Percentiles rank a stretch among this genome's conserved stretches.
Evolutionary conservation across 2,888 invertebrate genomes (phyloP).

Genomic region (Spisula solida): DNA sequence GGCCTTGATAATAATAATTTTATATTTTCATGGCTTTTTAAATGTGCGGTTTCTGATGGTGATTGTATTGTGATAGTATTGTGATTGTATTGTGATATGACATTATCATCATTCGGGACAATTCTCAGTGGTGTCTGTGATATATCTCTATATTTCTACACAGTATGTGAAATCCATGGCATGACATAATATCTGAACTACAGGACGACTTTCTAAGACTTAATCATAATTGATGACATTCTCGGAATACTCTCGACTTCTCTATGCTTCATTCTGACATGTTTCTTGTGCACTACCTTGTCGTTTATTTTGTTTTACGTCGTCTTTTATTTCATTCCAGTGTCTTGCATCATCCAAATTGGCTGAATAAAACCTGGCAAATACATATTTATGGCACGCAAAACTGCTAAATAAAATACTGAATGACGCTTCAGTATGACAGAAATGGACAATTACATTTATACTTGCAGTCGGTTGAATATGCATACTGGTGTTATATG

Average conservation of each 20-base stretch:
- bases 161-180: neutral
- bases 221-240: slow-evolving; percentile 22
- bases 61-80: neutral
- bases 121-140: neutral
- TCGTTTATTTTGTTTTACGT: slow-evolving; percentile 10
- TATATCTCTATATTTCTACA: neutral
- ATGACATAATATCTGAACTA: slow-evolving; percentile 17
- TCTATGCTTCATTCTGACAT: neutral
- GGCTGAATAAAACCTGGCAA: slow-evolving; percentile 12
- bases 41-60: neutral
- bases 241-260: neutral
- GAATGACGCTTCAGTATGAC: neutral
- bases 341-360: slow-evolving; percentile 16
- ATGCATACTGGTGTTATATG: slow-evolving; percentile 8
- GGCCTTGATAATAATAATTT: too few relatives aligned
- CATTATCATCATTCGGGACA: neutral
- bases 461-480: slow-evolving; percentile 4
- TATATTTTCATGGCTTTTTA: too few relatives aligned
- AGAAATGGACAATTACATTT: slow-evolving; percentile 17
- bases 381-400: slow-evolving; percentile 14
- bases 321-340: slow-evolving; percentile 2
- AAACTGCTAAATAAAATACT: slow-evolving; percentile 20
- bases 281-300: slow-evolving; percentile 9
- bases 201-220: neutral
- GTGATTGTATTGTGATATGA: neutral